A percentile compares a stretch with the other conserved stretches of the same genome.
phyloP scores from a whole-genome alignment of 2,888 invertebrate species.

The Thera britannica region DNA sequence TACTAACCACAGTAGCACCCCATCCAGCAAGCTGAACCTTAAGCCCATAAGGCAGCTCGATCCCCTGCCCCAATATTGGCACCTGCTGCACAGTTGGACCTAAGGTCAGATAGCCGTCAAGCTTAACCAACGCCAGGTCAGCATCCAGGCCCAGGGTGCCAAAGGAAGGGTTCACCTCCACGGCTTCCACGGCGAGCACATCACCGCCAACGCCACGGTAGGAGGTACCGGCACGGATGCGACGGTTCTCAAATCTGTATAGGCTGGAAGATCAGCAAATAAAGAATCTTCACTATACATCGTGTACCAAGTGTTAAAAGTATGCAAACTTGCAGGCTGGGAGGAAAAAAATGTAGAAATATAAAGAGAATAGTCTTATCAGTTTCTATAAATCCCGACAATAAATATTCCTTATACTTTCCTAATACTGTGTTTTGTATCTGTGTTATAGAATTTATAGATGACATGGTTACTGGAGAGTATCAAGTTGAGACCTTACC shows the following conservation, averaged over 20 bases:
- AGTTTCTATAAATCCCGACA: too few relatives aligned
- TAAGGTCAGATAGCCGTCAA: constrained; percentile 35
- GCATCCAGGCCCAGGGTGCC: constrained; percentile 39
- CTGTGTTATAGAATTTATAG: too few relatives aligned
- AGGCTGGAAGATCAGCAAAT: background rate
- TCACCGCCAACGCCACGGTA: constrained; percentile 56
- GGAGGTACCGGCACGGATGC: constrained; percentile 61
- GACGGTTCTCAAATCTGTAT: constrained; percentile 42
- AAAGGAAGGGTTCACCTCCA: constrained; percentile 44
- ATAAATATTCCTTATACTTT: too few relatives aligned
- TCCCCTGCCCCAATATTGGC: constrained; percentile 32
- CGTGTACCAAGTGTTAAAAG: too few relatives aligned
- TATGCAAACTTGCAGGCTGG: too few relatives aligned
- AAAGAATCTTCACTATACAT: background rate
- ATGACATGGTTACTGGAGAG: too few relatives aligned
- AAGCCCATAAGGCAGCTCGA: constrained; percentile 32
- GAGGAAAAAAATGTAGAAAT: too few relatives aligned
- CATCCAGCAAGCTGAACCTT: constrained; percentile 37
- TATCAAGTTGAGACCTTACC: too few relatives aligned
- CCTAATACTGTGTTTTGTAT: too few relatives aligned
- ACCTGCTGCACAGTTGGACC: constrained; percentile 26
- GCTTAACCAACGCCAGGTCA: constrained; percentile 58
- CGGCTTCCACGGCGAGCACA: constrained; percentile 29
- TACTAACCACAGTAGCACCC: constrained; percentile 39
- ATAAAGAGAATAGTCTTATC: too few relatives aligned